These are phyloP conservation scores for Tiliacea citrago DNA, from an alignment of 2,888 invertebrate genomes.

Conservation along the genomic window DNA sequence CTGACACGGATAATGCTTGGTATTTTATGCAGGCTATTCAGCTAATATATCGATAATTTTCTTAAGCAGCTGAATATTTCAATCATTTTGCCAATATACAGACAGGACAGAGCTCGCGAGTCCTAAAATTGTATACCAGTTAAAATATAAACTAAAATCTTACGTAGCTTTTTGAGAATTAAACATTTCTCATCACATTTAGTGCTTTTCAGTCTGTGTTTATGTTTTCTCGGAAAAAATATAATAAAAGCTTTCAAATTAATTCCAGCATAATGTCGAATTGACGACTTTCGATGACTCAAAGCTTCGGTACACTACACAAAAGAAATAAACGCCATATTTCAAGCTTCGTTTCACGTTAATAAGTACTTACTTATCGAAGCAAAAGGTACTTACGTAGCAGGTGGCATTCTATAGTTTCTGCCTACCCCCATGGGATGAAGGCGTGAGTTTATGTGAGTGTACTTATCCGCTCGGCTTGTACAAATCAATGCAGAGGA, in stretches of 20 bases:
- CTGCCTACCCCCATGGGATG: no score
- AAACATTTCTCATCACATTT: constrained; percentile 11
- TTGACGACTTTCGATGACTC: constrained; percentile 39
- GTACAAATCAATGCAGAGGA: constrained; percentile 18
- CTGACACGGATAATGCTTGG: neutral
- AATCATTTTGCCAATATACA: neutral
- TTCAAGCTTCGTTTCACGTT: constrained; percentile 47
- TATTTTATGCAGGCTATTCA: neutral
- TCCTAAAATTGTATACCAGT: neutral
- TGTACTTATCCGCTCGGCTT: constrained; percentile 18
- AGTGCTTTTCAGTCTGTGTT: constrained; percentile 1
- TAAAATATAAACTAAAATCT: neutral
- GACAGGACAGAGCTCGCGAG: neutral
- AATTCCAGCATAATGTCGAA: constrained; percentile 22
- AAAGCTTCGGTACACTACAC: constrained; percentile 31
- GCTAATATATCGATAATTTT: constrained; percentile 12
- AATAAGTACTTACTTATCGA: constrained; percentile 34
- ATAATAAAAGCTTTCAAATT: constrained; percentile 29
- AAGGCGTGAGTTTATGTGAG: no score
- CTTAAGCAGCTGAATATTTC: neutral
- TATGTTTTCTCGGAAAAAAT: constrained; percentile 1
- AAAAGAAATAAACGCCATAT: constrained; percentile 32
- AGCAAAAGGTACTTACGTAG: no score
- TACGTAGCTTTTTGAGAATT: neutral
- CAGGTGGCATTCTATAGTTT: no score